Evolutionary conservation across 2,888 invertebrate genomes (phyloP).

Genomic region (Drosophila borborema): DNA sequence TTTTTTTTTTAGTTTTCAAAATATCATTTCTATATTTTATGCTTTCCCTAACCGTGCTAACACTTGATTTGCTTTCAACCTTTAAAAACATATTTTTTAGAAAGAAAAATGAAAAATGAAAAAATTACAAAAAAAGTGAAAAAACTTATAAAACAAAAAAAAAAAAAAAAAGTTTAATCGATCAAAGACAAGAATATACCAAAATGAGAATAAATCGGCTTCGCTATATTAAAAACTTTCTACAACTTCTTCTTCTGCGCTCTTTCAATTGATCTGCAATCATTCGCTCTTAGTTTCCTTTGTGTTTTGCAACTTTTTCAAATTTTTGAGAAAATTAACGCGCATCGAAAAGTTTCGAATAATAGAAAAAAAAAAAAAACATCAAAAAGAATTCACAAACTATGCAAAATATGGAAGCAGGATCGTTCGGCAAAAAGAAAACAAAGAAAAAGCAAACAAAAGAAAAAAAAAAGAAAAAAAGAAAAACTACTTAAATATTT

Average conservation of each 20-base stretch:
- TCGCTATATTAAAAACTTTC: constrained; percentile 39
- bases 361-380: constrained; percentile 30
- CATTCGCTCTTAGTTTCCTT: constrained; percentile 39
- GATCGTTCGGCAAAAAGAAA: constrained; percentile 82
- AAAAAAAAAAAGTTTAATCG: constrained; percentile 30
- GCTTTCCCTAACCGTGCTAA: constrained; percentile 20
- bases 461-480: constrained; percentile 24
- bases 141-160: constrained; percentile 39
- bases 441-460: constrained; percentile 29
- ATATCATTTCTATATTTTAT: constrained; percentile 20
- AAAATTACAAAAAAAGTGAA: constrained; percentile 35
- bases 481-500: constrained; percentile 36
- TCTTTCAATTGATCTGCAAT: constrained; percentile 44
- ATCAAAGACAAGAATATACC: constrained; percentile 22
- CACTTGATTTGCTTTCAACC: constrained; percentile 21
- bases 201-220: constrained; percentile 33
- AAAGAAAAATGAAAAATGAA: constrained; percentile 26
- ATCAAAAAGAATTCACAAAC: constrained; percentile 61
- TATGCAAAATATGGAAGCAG: constrained; percentile 84
- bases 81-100: constrained; percentile 26
- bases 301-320: constrained; percentile 41
- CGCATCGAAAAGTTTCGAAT: constrained; percentile 43
- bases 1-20: constrained; percentile 38
- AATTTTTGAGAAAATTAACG: constrained; percentile 71
- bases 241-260: constrained; percentile 52